phyloP scores from a whole-genome alignment of 2,797 vertebrate genomes.

The Cercopithecus mitis region DNA sequence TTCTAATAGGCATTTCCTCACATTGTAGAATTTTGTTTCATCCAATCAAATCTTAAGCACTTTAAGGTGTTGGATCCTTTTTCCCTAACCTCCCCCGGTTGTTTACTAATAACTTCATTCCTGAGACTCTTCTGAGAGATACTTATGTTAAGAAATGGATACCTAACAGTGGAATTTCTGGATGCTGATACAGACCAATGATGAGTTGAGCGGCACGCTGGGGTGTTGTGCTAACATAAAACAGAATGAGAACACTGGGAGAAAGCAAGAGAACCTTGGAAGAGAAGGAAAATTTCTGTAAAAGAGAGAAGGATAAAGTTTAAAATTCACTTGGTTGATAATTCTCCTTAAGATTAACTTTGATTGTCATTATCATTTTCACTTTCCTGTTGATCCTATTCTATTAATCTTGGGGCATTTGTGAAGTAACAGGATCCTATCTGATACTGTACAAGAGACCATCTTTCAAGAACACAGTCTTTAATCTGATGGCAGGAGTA shows the following conservation, averaged over 20 bases:
- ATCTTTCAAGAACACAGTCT: background rate
- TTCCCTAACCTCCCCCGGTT: background rate
- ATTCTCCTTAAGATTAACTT: background rate
- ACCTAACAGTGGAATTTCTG: background rate
- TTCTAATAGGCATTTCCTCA: background rate
- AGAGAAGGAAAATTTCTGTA: background rate
- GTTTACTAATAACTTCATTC: background rate
- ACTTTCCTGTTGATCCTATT: background rate
- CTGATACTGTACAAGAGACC: background rate
- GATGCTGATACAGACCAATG: background rate
- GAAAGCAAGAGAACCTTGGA: background rate
- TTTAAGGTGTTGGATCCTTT: background rate
- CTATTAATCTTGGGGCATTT: background rate
- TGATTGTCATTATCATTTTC: background rate
- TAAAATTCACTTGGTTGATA: background rate
- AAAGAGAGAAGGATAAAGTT: background rate
- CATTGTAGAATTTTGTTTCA: background rate
- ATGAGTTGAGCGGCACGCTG: background rate
- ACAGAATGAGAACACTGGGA: background rate
- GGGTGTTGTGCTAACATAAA: rapidly evolving
- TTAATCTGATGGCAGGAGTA: background rate
- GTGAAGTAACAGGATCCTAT: background rate
- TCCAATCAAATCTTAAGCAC: background rate
- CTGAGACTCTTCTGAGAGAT: background rate
- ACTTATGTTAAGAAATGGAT: background rate